Conservation (phyloP, 1,140 invertebrate genomes). For the Ceratosolen solmsi region DNA sequence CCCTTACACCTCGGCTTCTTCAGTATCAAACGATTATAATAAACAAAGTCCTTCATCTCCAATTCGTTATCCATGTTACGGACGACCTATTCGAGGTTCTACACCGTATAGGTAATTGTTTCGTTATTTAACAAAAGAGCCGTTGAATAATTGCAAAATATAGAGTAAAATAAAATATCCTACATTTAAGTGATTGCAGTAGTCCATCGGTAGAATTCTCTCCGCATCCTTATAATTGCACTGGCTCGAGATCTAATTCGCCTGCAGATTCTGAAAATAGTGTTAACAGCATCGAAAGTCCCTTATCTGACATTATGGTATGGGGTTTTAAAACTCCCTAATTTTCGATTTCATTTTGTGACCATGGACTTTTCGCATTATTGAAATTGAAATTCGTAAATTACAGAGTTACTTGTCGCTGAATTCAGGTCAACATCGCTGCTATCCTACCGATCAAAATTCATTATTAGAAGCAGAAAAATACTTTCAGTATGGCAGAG, state of each 20-base stretch:
- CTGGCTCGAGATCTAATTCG: conserved; percentile 76
- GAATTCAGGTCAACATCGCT: conserved; percentile 59
- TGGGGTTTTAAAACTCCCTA: too few species aligned
- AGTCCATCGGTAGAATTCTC: conserved; percentile 74
- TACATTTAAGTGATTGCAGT: conserved; percentile 70
- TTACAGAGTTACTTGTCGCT: conserved; percentile 62
- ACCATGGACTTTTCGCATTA: too few species aligned
- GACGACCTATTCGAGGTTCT: conserved; percentile 69
- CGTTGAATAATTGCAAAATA: background rate
- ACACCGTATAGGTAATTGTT: conserved; percentile 66
- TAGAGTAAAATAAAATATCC: background rate
- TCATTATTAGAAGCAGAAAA: conserved; percentile 57
- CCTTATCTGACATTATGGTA: conserved; percentile 80
- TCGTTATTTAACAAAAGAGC: background rate
- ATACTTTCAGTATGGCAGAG: conserved; percentile 57
- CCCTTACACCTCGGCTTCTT: conserved; percentile 59
- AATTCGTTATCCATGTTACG: conserved; percentile 59
- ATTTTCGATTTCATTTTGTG: too few species aligned
- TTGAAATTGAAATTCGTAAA: background rate
- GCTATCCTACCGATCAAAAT: conserved; percentile 57
- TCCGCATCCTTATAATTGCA: conserved; percentile 65
- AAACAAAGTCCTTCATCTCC: conserved; percentile 59
- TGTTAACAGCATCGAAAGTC: conserved; percentile 76
- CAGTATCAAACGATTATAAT: conserved; percentile 56
- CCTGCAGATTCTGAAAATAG: conserved; percentile 78